Base-by-base conservation (phyloP, 2,113 vertebrate genomes). In the Podarcis cretensis region DNA sequence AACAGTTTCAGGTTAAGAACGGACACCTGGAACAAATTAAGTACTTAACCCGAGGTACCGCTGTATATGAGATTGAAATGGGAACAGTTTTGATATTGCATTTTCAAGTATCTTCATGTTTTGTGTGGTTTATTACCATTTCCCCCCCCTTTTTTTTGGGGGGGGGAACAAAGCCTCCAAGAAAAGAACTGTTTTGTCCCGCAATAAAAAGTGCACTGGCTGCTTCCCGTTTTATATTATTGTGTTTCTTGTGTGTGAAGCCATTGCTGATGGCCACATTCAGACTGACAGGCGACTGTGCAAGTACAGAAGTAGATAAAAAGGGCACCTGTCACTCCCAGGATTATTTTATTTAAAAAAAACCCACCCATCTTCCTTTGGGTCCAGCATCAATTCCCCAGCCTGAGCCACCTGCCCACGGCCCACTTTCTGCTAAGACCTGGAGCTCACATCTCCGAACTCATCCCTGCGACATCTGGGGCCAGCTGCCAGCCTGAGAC, bases 381-480 rank as follows among this genome's bases (percentile, higher is more conserved):
- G n/a, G 3, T 59, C 69, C 35, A 43, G 25, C 79, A 57, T 57
- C 48, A 5, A 40, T 59, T 25, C 35, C 48, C 66, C 76, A 59
- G 18, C 12, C 14, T 30, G 25, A 3, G 27, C 54, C 32, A 40
- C 54, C 82, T 23, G 23, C 25, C 1, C 2, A 54, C 0, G 0
- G 1, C 12, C 30, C 0, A 0, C 0, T 25, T 2, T 65, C 54
- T 30, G 37, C 0, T 6, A 68, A 54, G 14, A 25, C 30, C 25
- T n/a, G 35, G 59, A 5, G 13, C 27, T 54, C 76, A 3, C 20
- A 48, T n/a, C 32, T 14, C 43, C 25, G 48, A 59, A 80, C 89
- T 81, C 27, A 43, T 90, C 32, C 91, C 59, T 91, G 92, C 0
- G 89, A 93, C 92, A 91, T 74, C 87, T 87, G 94, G 95, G 87